Evolutionary conservation across 2,797 vertebrate genomes (phyloP), one percentile per base, ranked within the genome.

Genomic region (Eulemur albifrons): DNA sequence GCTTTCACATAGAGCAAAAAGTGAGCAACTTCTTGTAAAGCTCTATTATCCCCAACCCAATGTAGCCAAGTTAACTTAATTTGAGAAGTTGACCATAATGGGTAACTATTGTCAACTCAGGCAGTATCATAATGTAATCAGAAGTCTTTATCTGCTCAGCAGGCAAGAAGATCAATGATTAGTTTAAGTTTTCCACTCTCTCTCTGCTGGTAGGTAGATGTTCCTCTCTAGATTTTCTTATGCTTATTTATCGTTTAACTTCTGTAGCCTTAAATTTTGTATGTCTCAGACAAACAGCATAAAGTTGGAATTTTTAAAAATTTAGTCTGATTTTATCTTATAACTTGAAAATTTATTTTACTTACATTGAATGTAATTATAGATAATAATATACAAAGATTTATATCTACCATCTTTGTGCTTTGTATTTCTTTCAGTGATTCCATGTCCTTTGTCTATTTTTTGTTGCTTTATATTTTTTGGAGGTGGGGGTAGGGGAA

Each of bases 101-200:
- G 85, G 50, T 61, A 92, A 77, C 67, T 88, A 13, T 85, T 96
- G 90, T 91, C 93, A 82, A 79, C 75, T 61, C 40, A 18, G 90
- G 23, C 52, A 63, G 77, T 82, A 48, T 52, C 40, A 32, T 85
- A 85, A 88, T 95, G 75, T 50, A 75, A 65, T 70, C 75, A 94
- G 73, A 85, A 95, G 79, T 79, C 61, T 93, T 88, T 92, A 76
- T 92, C 76, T 90, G 43, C 69, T 54, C 50, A 96, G 54, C 73
- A 89, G 87, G 40, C 38, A 80, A 77, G 30, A 57, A 85, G 61
- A 93, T 95, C 48, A 17, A 67, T 95, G 43, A 88, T 85, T 77
- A 72, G 25, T 82, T 93, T 82, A 92, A 61, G 54, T 65, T 96
- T 95, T 82, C 91, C 6, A 61, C 25, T 73, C 48, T 76, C 23